These are phyloP conservation scores for Oligia strigilis DNA, from an alignment of 2,888 invertebrate species.

Conservation along the genomic window DNA sequence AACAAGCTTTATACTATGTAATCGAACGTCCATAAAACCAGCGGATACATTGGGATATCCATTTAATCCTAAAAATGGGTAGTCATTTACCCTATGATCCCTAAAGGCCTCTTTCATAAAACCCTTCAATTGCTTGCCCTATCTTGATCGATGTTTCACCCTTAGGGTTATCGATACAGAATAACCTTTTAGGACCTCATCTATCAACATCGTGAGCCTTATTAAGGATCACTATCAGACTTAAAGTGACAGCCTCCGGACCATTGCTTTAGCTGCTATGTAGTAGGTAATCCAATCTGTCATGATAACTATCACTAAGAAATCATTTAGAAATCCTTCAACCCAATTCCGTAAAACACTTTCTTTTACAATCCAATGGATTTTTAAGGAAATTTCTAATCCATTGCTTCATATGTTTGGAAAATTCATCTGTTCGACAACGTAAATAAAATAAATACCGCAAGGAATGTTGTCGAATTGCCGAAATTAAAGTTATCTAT, in stretches of 20 bases:
- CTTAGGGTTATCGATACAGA: constrained; percentile 46
- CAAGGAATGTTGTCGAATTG: not conserved
- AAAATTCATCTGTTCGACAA: too few species aligned
- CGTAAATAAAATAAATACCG: not conserved
- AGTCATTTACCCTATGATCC: constrained; percentile 37
- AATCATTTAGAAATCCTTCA: not conserved
- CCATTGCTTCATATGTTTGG: not conserved
- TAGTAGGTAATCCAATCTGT: not conserved
- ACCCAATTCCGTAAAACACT: not conserved
- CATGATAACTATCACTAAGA: not conserved
- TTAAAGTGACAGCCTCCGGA: not conserved
- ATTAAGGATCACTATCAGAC: constrained; percentile 5
- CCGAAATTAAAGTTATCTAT: not conserved
- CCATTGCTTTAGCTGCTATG: not conserved
- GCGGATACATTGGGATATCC: not conserved
- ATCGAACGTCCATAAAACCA: constrained; percentile 9
- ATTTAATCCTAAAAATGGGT: constrained; percentile 20
- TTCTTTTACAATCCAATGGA: not conserved
- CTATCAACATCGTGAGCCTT: constrained; percentile 30
- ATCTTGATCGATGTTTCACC: constrained; percentile 50
- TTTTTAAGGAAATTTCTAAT: not conserved
- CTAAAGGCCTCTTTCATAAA: constrained; percentile 22
- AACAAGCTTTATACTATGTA: constrained; percentile 4
- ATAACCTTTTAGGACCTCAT: constrained; percentile 40
- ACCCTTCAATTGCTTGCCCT: constrained; percentile 40